Conservation (phyloP, 2,888 invertebrate genomes). For the Meandrusa payeni region DNA sequence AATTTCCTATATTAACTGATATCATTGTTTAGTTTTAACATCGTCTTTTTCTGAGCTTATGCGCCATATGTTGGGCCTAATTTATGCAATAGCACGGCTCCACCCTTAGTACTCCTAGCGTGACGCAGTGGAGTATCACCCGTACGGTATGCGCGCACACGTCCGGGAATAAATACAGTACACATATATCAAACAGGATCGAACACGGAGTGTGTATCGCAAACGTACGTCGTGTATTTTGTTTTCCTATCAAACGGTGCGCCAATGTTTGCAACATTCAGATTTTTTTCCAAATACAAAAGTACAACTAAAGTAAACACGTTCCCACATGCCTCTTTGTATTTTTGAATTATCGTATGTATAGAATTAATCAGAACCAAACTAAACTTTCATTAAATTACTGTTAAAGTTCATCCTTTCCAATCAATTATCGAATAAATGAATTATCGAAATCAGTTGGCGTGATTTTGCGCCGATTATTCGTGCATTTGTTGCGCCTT, state of each 20-base stretch:
- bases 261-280: background rate
- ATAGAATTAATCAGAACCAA: no score
- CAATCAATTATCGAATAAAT: no score
- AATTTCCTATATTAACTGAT: conserved; percentile 5
- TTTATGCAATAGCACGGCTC: conserved; percentile 6
- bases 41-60: background rate
- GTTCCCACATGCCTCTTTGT: no score
- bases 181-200: background rate
- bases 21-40: conserved; percentile 1
- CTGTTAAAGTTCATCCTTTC: no score
- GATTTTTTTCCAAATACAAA: no score
- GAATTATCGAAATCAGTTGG: no score
- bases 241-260: background rate
- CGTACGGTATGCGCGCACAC: background rate
- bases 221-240: background rate
- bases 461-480: no score
- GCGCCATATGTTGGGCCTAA: conserved; percentile 1
- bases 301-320: no score
- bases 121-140: background rate
- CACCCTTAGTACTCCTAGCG: background rate
- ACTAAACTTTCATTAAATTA: no score
- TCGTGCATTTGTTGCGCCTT: no score
- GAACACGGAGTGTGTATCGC: background rate
- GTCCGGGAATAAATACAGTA: conserved; percentile 2
- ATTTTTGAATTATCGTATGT: no score